phyloP scores from a whole-genome alignment of 2,113 vertebrate species.

The Xiphorhynchus elegans region DNA sequence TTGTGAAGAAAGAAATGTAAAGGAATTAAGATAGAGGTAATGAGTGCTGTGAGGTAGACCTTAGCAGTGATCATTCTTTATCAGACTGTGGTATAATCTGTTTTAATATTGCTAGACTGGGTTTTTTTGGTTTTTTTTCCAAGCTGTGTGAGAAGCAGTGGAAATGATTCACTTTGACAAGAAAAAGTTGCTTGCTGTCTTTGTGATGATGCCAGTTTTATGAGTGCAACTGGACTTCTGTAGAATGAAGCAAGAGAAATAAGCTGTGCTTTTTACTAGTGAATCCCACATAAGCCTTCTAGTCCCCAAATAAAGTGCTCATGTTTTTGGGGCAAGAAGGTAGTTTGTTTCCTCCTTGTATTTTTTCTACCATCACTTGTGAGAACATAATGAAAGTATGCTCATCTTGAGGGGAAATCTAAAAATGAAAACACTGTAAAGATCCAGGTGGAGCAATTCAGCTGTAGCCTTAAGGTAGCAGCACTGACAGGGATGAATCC shows the following conservation, averaged over 20 bases:
- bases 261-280: not conserved
- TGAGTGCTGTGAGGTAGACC: not conserved
- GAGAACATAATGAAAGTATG: not conserved
- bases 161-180: not conserved
- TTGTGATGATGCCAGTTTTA: not conserved
- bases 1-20: not conserved
- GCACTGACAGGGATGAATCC: not conserved
- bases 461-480: not conserved
- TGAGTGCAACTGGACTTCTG: not conserved
- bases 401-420: not conserved
- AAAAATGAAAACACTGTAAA: not conserved
- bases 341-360: not conserved
- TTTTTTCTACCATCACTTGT: not conserved
- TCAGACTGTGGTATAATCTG: not conserved
- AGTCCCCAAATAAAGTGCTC: not conserved
- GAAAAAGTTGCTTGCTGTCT: not conserved
- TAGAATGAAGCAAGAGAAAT: not conserved
- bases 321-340: not conserved
- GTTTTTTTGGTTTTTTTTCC: not conserved
- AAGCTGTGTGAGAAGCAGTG: not conserved
- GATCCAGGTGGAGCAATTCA: not conserved
- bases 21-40: conserved; percentile 17
- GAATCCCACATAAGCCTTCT: not conserved
- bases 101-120: not conserved
- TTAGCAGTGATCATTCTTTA: conserved; percentile 14